phyloP scores from a whole-genome alignment of 2,888 invertebrate genomes.

The Zhuqinia jingwanae region DNA sequence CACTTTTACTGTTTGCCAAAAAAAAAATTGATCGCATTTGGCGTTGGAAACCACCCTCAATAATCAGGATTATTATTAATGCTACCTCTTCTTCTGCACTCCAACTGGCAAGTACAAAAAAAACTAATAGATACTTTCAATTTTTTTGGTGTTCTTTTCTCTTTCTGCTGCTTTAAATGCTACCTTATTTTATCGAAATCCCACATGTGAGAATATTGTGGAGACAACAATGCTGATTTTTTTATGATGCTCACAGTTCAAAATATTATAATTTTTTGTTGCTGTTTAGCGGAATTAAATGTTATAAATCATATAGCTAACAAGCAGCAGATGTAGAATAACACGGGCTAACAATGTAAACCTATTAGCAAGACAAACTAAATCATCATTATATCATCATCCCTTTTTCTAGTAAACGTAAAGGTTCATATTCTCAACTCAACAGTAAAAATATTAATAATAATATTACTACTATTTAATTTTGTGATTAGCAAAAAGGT shows the following conservation, averaged over 20 bases:
- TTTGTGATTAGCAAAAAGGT: conserved; percentile 28
- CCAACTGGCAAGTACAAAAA: too few species aligned
- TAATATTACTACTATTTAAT: conserved; percentile 51
- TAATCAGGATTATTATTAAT: conserved; percentile 10
- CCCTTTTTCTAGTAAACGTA: too few species aligned
- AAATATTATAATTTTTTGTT: too few species aligned
- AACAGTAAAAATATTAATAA: conserved; percentile 39
- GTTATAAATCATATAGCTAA: background rate
- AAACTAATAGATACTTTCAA: too few species aligned
- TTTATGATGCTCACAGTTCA: too few species aligned
- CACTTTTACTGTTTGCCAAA: conserved; percentile 24
- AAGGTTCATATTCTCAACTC: too few species aligned
- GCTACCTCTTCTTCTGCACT: too few species aligned
- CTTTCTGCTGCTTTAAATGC: too few species aligned
- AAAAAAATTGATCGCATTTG: background rate
- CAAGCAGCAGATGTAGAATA: background rate
- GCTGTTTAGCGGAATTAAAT: background rate
- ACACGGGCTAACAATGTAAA: background rate
- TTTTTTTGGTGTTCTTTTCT: too few species aligned
- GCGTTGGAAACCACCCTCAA: background rate
- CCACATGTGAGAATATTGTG: too few species aligned
- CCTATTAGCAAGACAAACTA: conserved; percentile 24
- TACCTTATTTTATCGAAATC: too few species aligned
- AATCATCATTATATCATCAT: conserved; percentile 54
- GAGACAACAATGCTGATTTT: too few species aligned